These are phyloP conservation scores for Gallirallus australis DNA, from an alignment of 2,797 vertebrate species.

Conservation along the genomic window DNA sequence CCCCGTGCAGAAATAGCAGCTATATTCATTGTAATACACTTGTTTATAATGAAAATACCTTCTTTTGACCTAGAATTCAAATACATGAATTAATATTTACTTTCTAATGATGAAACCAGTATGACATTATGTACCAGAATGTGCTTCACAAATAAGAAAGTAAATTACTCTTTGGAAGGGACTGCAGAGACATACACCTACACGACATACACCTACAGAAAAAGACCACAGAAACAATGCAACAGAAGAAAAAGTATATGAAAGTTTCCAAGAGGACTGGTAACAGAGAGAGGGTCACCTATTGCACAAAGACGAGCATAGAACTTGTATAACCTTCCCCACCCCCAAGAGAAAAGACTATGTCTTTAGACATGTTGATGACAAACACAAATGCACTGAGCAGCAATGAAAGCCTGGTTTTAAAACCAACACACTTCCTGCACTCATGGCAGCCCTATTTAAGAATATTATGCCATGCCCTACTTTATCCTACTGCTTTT, in stretches of 20 bases:
- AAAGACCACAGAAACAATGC: not conserved
- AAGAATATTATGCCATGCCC: not conserved
- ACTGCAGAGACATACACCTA: not conserved
- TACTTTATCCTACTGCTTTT: conserved; percentile 25
- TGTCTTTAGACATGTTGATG: rapidly evolving
- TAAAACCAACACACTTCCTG: not conserved
- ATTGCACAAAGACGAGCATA: not conserved
- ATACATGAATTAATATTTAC: not conserved
- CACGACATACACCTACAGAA: not conserved
- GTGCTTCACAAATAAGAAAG: not conserved
- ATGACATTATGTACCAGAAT: not conserved
- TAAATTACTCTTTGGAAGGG: not conserved
- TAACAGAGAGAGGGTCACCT: not conserved
- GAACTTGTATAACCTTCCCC: not conserved
- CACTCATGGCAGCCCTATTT: not conserved
- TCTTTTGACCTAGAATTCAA: not conserved
- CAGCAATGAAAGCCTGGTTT: not conserved
- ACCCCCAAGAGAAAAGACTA: rapidly evolving
- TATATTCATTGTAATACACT: not conserved
- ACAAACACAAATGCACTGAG: not conserved
- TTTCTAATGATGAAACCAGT: not conserved
- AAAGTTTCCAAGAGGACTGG: not conserved
- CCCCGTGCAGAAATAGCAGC: not conserved
- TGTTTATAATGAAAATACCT: not conserved
- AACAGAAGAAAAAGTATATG: not conserved